Evolutionary conservation across 1,140 invertebrate genomes (phyloP), one percentile per base, ranked within the genome.

Genomic region (Drosophila pseudoobscura): DNA sequence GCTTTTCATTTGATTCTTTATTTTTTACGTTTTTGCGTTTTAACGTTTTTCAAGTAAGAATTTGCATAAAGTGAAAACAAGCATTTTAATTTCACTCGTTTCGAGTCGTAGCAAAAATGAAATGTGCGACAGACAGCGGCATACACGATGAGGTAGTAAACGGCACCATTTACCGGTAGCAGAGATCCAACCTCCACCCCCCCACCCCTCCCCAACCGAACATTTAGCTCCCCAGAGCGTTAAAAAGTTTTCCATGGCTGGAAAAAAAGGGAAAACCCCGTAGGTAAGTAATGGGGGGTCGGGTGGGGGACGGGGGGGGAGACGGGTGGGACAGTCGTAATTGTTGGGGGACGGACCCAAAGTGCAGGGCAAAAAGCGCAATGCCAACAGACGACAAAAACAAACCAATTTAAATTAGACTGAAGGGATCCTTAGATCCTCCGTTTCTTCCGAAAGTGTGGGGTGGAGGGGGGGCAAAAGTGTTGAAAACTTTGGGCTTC

Each of bases 1-100:
- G 43, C 56, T 9, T 53, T 35, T 54, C 47, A 47, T 63, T 57
- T 49, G 31, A 29, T 64, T 52, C 35, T n/a, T 47, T 46, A 24
- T 61, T 75, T 75, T 46, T 72, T 75, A 62, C 70, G 74, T 76
- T 75, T 87, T 80, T 79, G 56, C 70, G 74, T 76, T 75, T 87
- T 80, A 76, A 72, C 64, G 78, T 75, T 82, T 31, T 31, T 80
- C 76, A 72, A 64, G 78, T 44, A 64, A 52, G 80, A 88, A 88
- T 88, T 88, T 88, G 79, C 83, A 88, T 88, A 88, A 88, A 88
- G 83, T 88, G 83, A 88, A 88, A 88, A 88, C 83, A 88, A 88
- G 83, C 83, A 88, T 88, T 88, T 88, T 88, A 88, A 88, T 88
- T 88, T 88, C 58, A 73, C 83, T 89, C 83, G 83, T 72, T 39